These are phyloP conservation scores for Trachemys scripta DNA, from an alignment of 2,113 vertebrate species.

Conservation along the genomic window DNA sequence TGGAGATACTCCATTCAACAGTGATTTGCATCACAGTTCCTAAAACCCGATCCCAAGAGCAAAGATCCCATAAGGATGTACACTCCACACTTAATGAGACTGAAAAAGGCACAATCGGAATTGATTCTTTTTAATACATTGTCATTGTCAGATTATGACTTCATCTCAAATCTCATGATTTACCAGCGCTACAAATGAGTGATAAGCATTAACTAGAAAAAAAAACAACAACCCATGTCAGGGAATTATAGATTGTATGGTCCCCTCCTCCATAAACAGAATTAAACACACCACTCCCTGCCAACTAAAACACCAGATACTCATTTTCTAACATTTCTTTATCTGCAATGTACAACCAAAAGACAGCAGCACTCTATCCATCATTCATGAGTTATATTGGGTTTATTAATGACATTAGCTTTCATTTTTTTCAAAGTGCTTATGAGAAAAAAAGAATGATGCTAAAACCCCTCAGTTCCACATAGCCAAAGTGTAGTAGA, in stretches of 20 bases:
- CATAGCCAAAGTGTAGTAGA: neutral
- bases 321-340: constrained; percentile 31
- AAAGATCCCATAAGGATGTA: constrained; percentile 5
- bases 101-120: neutral
- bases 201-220: constrained; percentile 60
- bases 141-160: constrained; percentile 65
- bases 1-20: neutral
- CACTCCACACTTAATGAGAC: neutral
- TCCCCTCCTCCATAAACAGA: constrained; percentile 32
- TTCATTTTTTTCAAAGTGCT: neutral
- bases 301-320: constrained; percentile 50
- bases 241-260: constrained; percentile 30
- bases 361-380: constrained; percentile 32
- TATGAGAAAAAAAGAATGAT: neutral
- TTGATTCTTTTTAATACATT: constrained; percentile 71
- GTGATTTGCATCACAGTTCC: neutral
- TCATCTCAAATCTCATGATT: neutral
- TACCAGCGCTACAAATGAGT: constrained; percentile 6
- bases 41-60: neutral
- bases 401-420: neutral
- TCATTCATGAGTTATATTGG: neutral
- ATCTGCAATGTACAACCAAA: constrained; percentile 36
- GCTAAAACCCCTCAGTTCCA: neutral
- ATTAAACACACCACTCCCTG: constrained; percentile 30
- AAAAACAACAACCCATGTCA: constrained; percentile 32